Percentiles rank a stretch among this genome's conserved stretches.
Conservation (phyloP, 2,888 invertebrate species). For the Dolomedes plantarius region DNA sequence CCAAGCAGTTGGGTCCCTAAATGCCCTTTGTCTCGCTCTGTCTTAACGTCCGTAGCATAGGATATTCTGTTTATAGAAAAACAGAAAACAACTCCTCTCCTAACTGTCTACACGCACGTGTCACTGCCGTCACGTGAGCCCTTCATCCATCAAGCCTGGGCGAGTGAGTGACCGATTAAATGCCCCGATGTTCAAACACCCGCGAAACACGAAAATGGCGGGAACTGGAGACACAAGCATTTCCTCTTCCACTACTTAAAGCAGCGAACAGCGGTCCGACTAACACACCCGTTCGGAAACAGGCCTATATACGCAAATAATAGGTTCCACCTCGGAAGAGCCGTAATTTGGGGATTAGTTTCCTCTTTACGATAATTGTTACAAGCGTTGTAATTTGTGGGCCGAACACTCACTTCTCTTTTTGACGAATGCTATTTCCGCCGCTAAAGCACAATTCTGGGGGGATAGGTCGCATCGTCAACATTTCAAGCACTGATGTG, state of each 20-base stretch:
- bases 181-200: conserved; percentile 51
- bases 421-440: not conserved
- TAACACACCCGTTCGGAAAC: not conserved
- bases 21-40: too few species aligned
- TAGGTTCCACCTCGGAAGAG: not conserved
- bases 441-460: too few species aligned
- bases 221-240: not conserved
- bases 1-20: too few species aligned
- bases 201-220: conserved; percentile 60
- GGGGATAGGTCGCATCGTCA: too few species aligned
- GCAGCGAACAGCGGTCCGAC: not conserved
- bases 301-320: not conserved
- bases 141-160: conserved; percentile 42
- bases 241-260: not conserved
- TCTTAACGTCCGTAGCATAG: too few species aligned
- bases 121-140: conserved; percentile 24
- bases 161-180: conserved; percentile 62
- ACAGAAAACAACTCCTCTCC: too few species aligned
- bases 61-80: too few species aligned
- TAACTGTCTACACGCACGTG: not conserved
- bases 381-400: not conserved
- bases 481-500: too few species aligned
- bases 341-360: not conserved
- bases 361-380: conserved; percentile 8
- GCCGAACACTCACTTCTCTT: not conserved